Evolutionary conservation across 2,797 vertebrate genomes (phyloP).

Genomic region (Crenuchus spilurus): DNA sequence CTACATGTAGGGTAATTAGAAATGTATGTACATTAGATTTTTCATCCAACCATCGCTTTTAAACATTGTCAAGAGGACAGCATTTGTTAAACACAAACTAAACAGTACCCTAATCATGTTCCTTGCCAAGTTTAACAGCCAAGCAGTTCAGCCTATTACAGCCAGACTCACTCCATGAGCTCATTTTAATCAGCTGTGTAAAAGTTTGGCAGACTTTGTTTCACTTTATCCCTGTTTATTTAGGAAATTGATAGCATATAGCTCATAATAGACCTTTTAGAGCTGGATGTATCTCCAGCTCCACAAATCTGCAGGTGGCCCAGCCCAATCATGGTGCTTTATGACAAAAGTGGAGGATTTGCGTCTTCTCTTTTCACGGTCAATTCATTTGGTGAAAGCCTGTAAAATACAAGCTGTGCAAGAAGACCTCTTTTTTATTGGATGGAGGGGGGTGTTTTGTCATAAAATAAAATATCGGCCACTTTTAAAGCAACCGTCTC

Average conservation of each 20-base stretch:
- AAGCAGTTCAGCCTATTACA: background rate
- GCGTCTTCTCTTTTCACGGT: constrained; percentile 74
- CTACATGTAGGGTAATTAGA: no score
- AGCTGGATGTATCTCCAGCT: background rate
- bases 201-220: background rate
- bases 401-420: constrained; percentile 69
- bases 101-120: background rate
- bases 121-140: constrained; percentile 5
- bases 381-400: constrained; percentile 77
- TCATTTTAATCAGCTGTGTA: background rate
- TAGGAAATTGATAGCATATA: constrained; percentile 19
- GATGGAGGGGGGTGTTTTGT: constrained; percentile 49
- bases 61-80: background rate
- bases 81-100: background rate
- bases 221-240: constrained; percentile 16
- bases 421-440: constrained; percentile 68
- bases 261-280: constrained; percentile 9
- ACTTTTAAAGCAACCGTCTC: constrained; percentile 63
- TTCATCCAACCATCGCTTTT: no score
- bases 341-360: constrained; percentile 62
- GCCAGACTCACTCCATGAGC: background rate
- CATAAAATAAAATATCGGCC: constrained; percentile 69
- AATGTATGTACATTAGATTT: no score
- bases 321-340: constrained; percentile 71
- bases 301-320: constrained; percentile 47